Percentiles rank a stretch among this genome's conserved stretches.
Evolutionary conservation across 2,888 invertebrate genomes (phyloP).

Genomic region (Dioctria linearis): DNA sequence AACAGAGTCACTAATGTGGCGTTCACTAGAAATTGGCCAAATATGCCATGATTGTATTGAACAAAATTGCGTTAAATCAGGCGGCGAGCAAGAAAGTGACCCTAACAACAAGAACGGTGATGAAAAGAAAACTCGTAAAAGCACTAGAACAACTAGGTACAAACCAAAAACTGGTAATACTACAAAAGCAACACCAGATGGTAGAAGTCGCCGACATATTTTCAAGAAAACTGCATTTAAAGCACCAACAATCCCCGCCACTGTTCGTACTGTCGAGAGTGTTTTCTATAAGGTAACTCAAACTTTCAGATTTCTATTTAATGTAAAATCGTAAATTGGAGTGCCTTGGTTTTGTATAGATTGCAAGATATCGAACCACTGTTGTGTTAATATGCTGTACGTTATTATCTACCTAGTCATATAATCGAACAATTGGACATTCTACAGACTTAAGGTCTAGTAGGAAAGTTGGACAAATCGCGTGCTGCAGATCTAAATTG

Average conservation of each 20-base stretch:
- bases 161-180: slow-evolving; percentile 71
- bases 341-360: too few relatives aligned
- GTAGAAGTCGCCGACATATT: slow-evolving; percentile 83
- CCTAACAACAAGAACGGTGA: slow-evolving; percentile 67
- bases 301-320: too few relatives aligned
- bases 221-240: slow-evolving; percentile 79
- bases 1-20: slow-evolving; percentile 83
- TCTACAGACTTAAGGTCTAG: too few relatives aligned
- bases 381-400: too few relatives aligned
- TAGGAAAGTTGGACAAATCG: too few relatives aligned
- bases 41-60: slow-evolving; percentile 84
- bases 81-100: slow-evolving; percentile 58
- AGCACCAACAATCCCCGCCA: slow-evolving; percentile 80
- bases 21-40: slow-evolving; percentile 81
- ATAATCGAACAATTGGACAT: too few relatives aligned
- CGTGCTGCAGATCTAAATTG: too few relatives aligned
- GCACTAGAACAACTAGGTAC: slow-evolving; percentile 63
- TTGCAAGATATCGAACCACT: too few relatives aligned
- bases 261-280: slow-evolving; percentile 85
- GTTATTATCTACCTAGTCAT: too few relatives aligned
- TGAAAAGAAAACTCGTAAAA: slow-evolving; percentile 66
- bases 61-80: slow-evolving; percentile 69
- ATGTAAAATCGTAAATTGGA: too few relatives aligned
- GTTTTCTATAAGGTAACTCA: slow-evolving; percentile 80
- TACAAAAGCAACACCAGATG: slow-evolving; percentile 72